Evolutionary conservation across 2,113 vertebrate genomes (phyloP), one percentile per base, ranked within the genome.

Genomic region (Oplegnathus fasciatus): DNA sequence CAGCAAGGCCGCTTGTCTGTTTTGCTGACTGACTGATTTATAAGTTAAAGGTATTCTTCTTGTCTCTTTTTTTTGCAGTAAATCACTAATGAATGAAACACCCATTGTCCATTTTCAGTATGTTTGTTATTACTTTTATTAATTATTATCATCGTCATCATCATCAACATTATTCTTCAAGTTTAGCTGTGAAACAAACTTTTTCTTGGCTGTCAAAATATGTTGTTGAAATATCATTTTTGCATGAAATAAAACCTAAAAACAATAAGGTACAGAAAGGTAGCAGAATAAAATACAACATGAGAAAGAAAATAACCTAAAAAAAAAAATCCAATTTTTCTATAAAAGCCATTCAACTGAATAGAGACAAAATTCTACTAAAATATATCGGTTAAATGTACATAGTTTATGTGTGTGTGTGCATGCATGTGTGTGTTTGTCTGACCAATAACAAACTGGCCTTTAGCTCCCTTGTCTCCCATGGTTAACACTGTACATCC

Each of bases 121-220:
- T 80, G 82, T 92, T 90, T 92, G 91, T 93, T 95, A 95, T 94
- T 94, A 94, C 91, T 94, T 94, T 94, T 94, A 95, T 94, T 94
- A 93, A 93, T 95, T 89, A 94, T 93, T 89, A 90, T 92, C 89
- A 90, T 90, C 82, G 34, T 91, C 89, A 90, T 94, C 86, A 85
- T 89, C 85, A 86, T 83, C 85, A 84, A 88, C 91, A 93, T 92
- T 94, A 90, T 94, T 94, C 91, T 95, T 95, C 94, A 95, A 95
- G 94, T 95, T 95, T 94, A 95, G 91, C 93, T 94, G 93, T 91
- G 92, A 93, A 95, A 94, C 94, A 94, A 95, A 94, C 89, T 93
- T 93, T 86, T 93, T 93, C 94, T 95, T 94, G 93, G 92, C 91
- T 88, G 91, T 93, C 91, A 91, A 93, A 94, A 91, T 91, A 94